Evolutionary conservation across 1,140 invertebrate species (phyloP), one percentile per base, ranked within the genome.

Genomic region (Drosophila baimaii): DNA sequence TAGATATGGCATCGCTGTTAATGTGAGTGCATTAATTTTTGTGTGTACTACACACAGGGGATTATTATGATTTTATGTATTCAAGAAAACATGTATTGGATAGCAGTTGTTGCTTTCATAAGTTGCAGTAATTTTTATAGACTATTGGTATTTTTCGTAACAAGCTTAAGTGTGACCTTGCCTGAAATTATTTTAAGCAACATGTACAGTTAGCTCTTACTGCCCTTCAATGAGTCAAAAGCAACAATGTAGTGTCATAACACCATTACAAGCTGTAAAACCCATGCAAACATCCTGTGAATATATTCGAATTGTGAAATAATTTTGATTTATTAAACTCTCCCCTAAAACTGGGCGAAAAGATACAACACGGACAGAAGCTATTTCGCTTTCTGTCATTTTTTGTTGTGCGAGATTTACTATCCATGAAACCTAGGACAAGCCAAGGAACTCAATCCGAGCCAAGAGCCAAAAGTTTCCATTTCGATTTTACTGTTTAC

Each of bases 241-340:
- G 13, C 49, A 15, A 15, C 27, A 51, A 19, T 51, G 27, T 15
- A 51, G 27, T 51, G 51, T 35, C 19, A 23, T 21, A 35, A 3
- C 4, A 5, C 31, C 51, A 21, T 54, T 21, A 35, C 31, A 54
- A 6, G 31, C 51, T 35, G 19, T 23, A 54, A 54, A 54, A 35
- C 8, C 51, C 31, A 54, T 35, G 51, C 51, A 54, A 85, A 79
- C 75, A 79, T 17, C 25, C 29, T n/a, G 17, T 76, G 76, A 81
- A 65, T 74, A 64, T 78, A 81, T 74, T 77, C 63, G 71, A 75
- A 81, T 81, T 75, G 57, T 72, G 78, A 80, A 82, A 59, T 83
- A 78, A 81, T 83, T 90, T 83, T 86, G 82, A 90, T 90, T 90
- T 90, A 90, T 86, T 90, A 73, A 90, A 81, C 77, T 80, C 61